These are phyloP conservation scores for Oncorhynchus clarkii DNA, from an alignment of 2,113 vertebrate species.

Conservation along the genomic window DNA sequence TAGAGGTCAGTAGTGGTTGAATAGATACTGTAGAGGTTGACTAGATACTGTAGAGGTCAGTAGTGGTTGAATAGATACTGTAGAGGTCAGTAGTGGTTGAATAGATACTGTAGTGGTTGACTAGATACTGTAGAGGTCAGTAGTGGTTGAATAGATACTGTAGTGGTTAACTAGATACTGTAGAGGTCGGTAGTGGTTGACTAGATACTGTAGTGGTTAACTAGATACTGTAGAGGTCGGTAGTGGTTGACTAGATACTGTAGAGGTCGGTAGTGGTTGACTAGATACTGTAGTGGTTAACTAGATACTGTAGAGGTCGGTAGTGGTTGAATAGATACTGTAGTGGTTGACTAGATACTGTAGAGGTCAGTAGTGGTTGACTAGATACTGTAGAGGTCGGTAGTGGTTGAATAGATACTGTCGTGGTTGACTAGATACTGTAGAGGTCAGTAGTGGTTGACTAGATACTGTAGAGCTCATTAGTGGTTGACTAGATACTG, in stretches of 20 bases:
- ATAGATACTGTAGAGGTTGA: background rate
- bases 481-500: too few relatives aligned
- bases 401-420: too few relatives aligned
- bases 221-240: too few relatives aligned
- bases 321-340: background rate
- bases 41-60: too few relatives aligned
- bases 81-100: background rate
- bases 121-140: background rate
- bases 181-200: background rate
- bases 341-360: background rate
- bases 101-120: background rate
- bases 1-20: background rate
- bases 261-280: background rate
- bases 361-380: background rate
- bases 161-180: too few relatives aligned
- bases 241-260: background rate
- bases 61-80: background rate
- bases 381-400: too few relatives aligned
- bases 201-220: too few relatives aligned
- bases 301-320: too few relatives aligned
- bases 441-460: background rate
- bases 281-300: too few relatives aligned
- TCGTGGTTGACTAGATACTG: background rate
- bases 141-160: too few relatives aligned
- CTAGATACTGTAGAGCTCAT: too few relatives aligned